Percentiles rank a stretch among this genome's conserved stretches.
Evolutionary conservation across 2,113 vertebrate genomes (phyloP).

Genomic region (Glareola pratincola): DNA sequence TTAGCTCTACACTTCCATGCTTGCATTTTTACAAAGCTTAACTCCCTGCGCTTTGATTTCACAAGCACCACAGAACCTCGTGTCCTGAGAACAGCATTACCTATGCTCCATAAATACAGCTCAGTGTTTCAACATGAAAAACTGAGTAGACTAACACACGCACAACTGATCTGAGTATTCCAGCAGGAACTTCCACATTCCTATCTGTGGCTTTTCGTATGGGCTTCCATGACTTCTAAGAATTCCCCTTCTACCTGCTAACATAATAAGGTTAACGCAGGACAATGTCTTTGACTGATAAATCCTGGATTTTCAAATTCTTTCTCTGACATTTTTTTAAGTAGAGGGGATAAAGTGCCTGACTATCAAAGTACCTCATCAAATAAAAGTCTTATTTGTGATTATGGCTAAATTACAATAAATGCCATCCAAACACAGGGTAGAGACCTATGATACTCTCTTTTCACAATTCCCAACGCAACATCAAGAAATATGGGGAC

Average conservation of each 20-base stretch:
- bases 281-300: neutral
- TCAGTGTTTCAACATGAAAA: neutral
- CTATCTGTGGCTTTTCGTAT: neutral
- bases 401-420: neutral
- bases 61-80: neutral
- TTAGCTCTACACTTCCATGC: neutral
- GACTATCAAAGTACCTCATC: neutral
- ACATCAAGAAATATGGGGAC: neutral
- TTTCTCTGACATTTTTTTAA: neutral
- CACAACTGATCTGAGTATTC: neutral
- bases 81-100: neutral
- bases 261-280: neutral
- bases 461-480: neutral
- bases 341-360: neutral
- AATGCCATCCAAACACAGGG: neutral
- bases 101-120: neutral
- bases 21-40: neutral
- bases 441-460: neutral
- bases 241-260: neutral
- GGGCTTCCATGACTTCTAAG: neutral
- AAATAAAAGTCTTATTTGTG: neutral
- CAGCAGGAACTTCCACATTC: neutral
- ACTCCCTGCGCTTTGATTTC: neutral
- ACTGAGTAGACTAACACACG: neutral
- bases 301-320: neutral